Evolutionary conservation across 2,113 vertebrate genomes (phyloP), one percentile per base, ranked within the genome.

Genomic region (Sorex araneus): DNA sequence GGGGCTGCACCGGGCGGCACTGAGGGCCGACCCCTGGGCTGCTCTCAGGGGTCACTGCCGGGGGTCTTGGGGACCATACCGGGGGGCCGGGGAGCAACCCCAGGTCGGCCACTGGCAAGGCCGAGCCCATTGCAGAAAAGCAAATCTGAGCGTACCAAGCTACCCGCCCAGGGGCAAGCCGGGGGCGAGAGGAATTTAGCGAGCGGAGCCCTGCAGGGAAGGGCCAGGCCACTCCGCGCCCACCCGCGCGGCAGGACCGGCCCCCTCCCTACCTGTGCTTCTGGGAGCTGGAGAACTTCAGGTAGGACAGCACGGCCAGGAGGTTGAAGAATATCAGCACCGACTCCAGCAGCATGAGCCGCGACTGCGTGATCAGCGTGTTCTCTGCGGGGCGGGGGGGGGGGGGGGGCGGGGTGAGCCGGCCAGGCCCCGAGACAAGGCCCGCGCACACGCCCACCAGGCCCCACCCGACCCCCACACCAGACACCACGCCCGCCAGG

Each of bases 341-440:
- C 0, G 99, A 98, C 89, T 99, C 99, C 98, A 99, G 96, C 0
- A 99, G 97, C 98, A 99, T 99, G 96, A 99, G 98, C 10, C 99
- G 98, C 1, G 99, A 98, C 94, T 99, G 99, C 57, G 99, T 99
- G 92, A 99, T 98, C 78, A 99, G 96, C 34, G 99, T 97, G 30
- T 99, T 99, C 95, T 99, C 99, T 98, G 86, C 8, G 78, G 12
- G 77, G 87, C 82, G 64, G 75, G 0, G n/a, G n/a, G 4, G 54
- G 4, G 0, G 0, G 4, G 67, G n/a, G n/a, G 4, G 54, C 40
- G 0, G 0, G 4, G 67, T 12, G 21, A 27, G 23, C 10, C 0
- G 3, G 28, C 21, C 28, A 25, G 13, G 10, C 0, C 3, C 4
- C 2, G 2, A 13, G 47, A 13, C 47, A 50, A 6, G 2, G 11